phyloP scores from a whole-genome alignment of 1,140 invertebrate genomes.

The Araneus ventricosus region DNA sequence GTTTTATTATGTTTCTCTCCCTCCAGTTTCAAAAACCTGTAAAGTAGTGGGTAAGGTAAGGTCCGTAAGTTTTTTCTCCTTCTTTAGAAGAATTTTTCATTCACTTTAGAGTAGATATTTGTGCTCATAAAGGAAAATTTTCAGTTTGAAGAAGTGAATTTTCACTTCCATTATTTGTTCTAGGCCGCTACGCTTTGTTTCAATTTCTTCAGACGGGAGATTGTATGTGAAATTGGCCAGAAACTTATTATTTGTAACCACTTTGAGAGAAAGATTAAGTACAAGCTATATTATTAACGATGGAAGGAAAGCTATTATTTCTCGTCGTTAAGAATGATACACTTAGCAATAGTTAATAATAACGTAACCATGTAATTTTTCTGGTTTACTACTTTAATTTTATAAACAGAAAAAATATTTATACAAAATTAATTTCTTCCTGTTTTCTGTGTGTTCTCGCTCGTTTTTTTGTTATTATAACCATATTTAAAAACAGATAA shows the following conservation, averaged over 20 bases:
- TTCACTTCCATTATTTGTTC: slow-evolving; percentile 15
- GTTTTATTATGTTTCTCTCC: slow-evolving; percentile 23
- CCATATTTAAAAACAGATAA: no score
- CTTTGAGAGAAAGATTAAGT: neutral
- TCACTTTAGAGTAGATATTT: slow-evolving; percentile 28
- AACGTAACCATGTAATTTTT: no score
- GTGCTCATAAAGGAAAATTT: slow-evolving; percentile 15
- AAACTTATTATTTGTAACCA: neutral
- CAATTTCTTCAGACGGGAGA: neutral
- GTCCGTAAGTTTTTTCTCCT: neutral
- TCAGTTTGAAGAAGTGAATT: neutral
- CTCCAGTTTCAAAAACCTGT: slow-evolving; percentile 28
- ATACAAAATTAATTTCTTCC: no score
- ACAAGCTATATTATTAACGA: no score
- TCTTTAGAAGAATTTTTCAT: slow-evolving; percentile 1
- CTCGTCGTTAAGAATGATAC: no score
- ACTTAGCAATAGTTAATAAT: no score
- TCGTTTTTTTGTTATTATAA: no score
- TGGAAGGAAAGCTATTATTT: no score
- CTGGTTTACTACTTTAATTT: no score
- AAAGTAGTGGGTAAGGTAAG: slow-evolving; percentile 22
- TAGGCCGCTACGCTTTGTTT: neutral
- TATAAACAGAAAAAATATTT: no score
- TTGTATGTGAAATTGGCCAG: neutral
- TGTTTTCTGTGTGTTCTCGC: no score